Conservation (phyloP, 2,113 vertebrate genomes). For the Nothoprocta pentlandii region DNA sequence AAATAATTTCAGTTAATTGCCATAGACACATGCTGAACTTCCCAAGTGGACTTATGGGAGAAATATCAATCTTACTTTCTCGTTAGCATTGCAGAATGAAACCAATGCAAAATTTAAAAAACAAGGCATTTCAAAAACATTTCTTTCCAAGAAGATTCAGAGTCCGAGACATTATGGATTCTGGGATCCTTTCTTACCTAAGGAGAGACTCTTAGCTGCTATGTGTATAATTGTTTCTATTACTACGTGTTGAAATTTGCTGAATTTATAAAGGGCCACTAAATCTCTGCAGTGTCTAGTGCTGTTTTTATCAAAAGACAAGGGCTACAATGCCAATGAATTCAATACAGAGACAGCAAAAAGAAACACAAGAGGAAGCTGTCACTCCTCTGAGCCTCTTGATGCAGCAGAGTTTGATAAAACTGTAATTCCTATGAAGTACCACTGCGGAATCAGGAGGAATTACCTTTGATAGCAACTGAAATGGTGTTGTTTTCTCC, state of each 20-base stretch:
- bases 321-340: background rate
- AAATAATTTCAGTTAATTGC: background rate
- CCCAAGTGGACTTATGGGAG: background rate
- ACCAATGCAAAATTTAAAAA: background rate
- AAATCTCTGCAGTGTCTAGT: background rate
- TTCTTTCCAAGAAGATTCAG: background rate
- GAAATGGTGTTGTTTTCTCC: slow-evolving; percentile 96
- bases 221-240: background rate
- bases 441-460: background rate
- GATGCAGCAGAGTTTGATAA: background rate
- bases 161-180: background rate
- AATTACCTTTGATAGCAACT: slow-evolving; percentile 90
- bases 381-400: background rate
- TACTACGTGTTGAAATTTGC: background rate
- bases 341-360: accelerated
- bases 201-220: background rate
- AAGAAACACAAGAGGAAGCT: background rate
- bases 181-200: background rate
- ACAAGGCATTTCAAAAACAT: background rate
- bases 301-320: background rate
- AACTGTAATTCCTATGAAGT: background rate
- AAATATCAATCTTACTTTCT: background rate
- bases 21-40: background rate
- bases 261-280: background rate
- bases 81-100: background rate